Evolutionary conservation across 2,888 invertebrate genomes (phyloP), one percentile per base, ranked within the genome.

Genomic region (Brachyptera risi): DNA sequence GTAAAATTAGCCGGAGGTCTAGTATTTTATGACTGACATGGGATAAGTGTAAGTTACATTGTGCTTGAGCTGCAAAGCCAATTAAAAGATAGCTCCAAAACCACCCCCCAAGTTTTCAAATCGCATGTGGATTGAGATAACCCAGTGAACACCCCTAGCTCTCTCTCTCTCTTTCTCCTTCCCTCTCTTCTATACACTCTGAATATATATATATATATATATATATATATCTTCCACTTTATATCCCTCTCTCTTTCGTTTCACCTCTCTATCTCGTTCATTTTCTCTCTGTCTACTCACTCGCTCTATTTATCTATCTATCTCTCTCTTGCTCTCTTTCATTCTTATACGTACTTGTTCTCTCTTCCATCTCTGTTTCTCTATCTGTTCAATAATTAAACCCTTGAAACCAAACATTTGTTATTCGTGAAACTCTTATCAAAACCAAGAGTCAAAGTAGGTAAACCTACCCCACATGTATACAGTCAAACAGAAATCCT

Each of bases 41-140:
- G 54, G 54, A 19, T 54, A 54, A 54, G 44, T 31, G n/a, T n/a
- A n/a, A n/a, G 42, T 51, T 51, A 51, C 50, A 51, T 24, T 51
- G 50, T 54, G 37, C 54, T 27, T 49, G 47, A 47, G 58, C 49
- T 56, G 17, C 17, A 35, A 24, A 61, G 49, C 61, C 61, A 61
- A 61, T 61, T 61, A 61, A 61, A 61, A 61, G 61, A 61, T 61
- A 61, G 61, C 61, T 57, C n/a, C 37, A n/a, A 37, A 27, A 57
- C 56, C 49, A 37, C 49, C 54, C 50, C n/a, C 37, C 54, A 61
- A 61, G 57, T 61, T 61, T 61, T 26, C 38, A 61, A 61, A 61
- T 61, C 61, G 57, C 49, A 56, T 56, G 49, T 49, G 56, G 24
- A 44, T 38, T 54, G 54, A 54, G 54, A 54, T 54, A 54, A 54